Evolutionary conservation across 2,113 vertebrate genomes (phyloP).

Genomic region (Carassius auratus): DNA sequence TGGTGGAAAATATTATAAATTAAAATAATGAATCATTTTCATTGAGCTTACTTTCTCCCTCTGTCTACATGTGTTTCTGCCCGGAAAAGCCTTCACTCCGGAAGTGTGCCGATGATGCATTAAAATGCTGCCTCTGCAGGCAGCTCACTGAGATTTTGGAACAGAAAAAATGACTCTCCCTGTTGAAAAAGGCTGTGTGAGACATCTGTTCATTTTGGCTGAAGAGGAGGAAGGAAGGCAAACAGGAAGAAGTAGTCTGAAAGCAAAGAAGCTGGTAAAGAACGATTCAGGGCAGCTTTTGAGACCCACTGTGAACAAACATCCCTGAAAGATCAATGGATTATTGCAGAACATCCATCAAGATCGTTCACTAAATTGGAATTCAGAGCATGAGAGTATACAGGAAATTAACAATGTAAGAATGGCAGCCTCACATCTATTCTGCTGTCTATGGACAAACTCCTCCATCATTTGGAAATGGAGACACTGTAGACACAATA

Average conservation of each 20-base stretch:
- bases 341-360: conserved; percentile 38
- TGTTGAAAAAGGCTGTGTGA: conserved; percentile 2
- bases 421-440: conserved; percentile 14
- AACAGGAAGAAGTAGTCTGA: conserved; percentile 19
- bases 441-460: conserved; percentile 5
- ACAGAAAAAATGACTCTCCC: neutral
- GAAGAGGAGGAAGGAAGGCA: conserved; percentile 8
- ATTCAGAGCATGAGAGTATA: conserved; percentile 4
- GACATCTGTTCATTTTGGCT: conserved; percentile 37
- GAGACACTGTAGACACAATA: neutral
- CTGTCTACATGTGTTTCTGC: neutral
- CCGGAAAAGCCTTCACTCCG: neutral
- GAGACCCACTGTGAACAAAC: conserved; percentile 22
- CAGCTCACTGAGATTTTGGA: neutral
- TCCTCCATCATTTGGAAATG: conserved; percentile 28
- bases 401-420: conserved; percentile 30
- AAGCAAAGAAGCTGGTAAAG: conserved; percentile 4
- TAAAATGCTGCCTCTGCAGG: neutral
- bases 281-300: neutral
- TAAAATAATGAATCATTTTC: no score
- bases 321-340: conserved; percentile 18
- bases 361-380: neutral
- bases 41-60: no score
- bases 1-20: no score
- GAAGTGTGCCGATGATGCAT: neutral